These are phyloP conservation scores for Glyptemys insculpta DNA, from an alignment of 2,797 vertebrate genomes.

Conservation along the genomic window DNA sequence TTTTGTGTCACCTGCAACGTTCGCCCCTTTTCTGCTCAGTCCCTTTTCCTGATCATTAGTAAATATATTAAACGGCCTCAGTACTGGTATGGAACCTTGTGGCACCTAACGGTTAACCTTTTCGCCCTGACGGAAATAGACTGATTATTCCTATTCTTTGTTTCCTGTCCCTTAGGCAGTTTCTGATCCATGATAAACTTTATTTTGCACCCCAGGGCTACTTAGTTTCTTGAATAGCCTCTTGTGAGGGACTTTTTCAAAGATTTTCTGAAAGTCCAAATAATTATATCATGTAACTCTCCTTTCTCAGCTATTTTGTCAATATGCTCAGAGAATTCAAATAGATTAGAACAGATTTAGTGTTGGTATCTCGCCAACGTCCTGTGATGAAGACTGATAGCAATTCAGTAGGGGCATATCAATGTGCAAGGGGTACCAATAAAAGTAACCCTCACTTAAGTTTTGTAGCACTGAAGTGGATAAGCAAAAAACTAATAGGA, in stretches of 20 bases:
- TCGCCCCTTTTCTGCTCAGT: neutral
- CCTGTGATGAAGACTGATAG: neutral
- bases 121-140: neutral
- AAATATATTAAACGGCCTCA: neutral
- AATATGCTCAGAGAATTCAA: constrained; percentile 20
- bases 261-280: constrained; percentile 33
- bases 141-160: neutral
- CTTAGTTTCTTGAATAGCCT: constrained; percentile 19
- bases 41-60: neutral
- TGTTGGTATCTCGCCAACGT: constrained; percentile 5
- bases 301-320: constrained; percentile 34
- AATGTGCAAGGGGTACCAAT: neutral
- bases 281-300: constrained; percentile 6
- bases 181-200: neutral
- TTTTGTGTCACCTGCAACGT: neutral
- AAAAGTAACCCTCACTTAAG: neutral
- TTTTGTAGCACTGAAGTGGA: neutral
- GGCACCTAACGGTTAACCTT: neutral
- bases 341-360: constrained; percentile 10
- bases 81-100: neutral
- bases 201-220: neutral
- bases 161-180: neutral
- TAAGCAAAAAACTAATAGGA: neutral
- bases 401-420: neutral
- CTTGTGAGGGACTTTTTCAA: constrained; percentile 26